Percentiles rank a stretch among this genome's conserved stretches.
phyloP scores from a whole-genome alignment of 2,113 vertebrate species.

The Tricholaema leucomelas region DNA sequence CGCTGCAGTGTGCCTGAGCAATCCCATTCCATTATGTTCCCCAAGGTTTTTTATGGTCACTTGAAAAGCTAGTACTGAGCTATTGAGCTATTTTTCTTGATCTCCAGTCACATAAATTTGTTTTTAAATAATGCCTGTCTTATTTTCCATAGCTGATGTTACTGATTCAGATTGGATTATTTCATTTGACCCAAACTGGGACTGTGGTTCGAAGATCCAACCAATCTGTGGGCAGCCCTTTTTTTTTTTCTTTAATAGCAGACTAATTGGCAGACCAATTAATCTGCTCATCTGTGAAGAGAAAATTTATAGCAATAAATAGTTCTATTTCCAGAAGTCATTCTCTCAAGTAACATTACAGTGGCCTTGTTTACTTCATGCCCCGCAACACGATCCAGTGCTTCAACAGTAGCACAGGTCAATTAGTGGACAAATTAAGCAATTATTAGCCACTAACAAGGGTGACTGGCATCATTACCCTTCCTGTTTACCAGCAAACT shows the following conservation, averaged over 20 bases:
- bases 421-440: conserved; percentile 89
- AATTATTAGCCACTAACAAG: conserved; percentile 90
- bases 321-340: conserved; percentile 79
- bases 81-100: not conserved
- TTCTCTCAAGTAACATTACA: conserved; percentile 76
- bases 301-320: conserved; percentile 77
- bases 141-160: conserved; percentile 40
- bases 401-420: conserved; percentile 79
- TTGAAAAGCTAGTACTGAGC: not conserved
- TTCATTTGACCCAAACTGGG: conserved; percentile 59
- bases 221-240: conserved; percentile 54
- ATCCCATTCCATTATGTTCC: not conserved
- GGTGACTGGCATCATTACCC: conserved; percentile 84
- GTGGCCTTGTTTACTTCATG: conserved; percentile 76
- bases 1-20: not conserved
- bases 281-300: conserved; percentile 86
- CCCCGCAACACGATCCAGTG: conserved; percentile 75
- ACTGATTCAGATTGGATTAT: conserved; percentile 52
- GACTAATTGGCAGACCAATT: conserved; percentile 82
- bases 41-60: not conserved
- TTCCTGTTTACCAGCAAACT: conserved; percentile 86
- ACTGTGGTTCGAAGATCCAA: conserved; percentile 28
- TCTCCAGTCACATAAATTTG: not conserved
- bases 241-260: conserved; percentile 75
- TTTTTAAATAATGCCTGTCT: conserved; percentile 12